A percentile compares a stretch with the other conserved stretches of the same genome.
These are phyloP conservation scores for Alexandromys fortis DNA, from an alignment of 2,113 vertebrate genomes.

Conservation along the genomic window DNA sequence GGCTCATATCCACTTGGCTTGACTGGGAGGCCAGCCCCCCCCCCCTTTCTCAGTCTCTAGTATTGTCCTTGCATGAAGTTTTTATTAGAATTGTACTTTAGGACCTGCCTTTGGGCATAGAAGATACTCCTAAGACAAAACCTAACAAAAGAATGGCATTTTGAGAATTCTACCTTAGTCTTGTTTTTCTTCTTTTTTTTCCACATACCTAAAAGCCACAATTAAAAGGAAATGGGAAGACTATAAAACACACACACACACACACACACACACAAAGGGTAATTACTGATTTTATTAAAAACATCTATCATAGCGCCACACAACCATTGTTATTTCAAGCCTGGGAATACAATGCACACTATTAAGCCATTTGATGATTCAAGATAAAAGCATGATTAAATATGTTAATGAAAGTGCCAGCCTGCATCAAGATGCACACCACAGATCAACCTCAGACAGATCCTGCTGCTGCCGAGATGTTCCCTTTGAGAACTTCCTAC, in stretches of 20 bases:
- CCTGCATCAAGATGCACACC: constrained; percentile 27
- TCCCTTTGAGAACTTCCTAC: constrained; percentile 40
- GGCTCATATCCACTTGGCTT: not conserved
- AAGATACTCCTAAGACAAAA: not conserved
- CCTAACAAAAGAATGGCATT: not conserved
- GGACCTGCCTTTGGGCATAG: not conserved
- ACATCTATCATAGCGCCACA: constrained; percentile 83
- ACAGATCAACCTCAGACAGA: not conserved
- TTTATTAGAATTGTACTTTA: not conserved
- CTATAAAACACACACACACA: constrained; percentile 58
- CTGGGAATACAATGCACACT: constrained; percentile 81
- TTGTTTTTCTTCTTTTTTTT: constrained; percentile 36
- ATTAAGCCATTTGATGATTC: constrained; percentile 83
- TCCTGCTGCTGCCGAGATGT: constrained; percentile 19
- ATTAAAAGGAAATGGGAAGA: constrained; percentile 77
- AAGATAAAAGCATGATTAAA: constrained; percentile 85
- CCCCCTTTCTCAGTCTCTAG: fast-evolving
- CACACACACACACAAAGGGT: constrained; percentile 65
- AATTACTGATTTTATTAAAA: constrained; percentile 90
- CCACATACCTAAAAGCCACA: constrained; percentile 76
- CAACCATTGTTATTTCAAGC: constrained; percentile 75
- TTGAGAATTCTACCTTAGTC: constrained; percentile 10
- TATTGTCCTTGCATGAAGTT: not conserved
- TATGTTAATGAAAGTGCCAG: constrained; percentile 82
- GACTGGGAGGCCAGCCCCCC: not conserved